Evolutionary conservation across 2,113 vertebrate genomes (phyloP).

Genomic region (Chionomys nivalis): DNA sequence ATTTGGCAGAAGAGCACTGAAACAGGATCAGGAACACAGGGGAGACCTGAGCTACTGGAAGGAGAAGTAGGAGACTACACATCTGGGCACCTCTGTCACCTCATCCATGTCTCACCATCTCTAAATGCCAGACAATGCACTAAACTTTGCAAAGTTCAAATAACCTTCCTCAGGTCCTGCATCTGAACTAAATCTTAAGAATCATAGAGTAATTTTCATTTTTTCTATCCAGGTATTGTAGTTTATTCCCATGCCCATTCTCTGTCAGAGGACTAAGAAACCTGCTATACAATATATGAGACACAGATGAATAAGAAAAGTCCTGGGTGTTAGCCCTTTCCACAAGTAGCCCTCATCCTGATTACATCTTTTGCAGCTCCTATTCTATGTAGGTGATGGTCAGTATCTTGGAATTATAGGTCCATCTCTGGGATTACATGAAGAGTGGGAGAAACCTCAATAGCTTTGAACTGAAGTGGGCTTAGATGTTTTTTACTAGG

Average conservation of each 20-base stretch:
- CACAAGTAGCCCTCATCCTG: background rate
- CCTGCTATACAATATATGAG: background rate
- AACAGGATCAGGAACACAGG: background rate
- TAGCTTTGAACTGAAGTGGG: background rate
- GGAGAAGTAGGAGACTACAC: background rate
- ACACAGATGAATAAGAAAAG: background rate
- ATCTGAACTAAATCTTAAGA: background rate
- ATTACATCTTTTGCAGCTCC: background rate
- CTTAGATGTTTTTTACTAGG: background rate
- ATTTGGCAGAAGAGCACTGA: background rate
- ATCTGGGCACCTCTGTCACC: background rate
- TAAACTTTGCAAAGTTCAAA: background rate
- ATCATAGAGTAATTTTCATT: background rate
- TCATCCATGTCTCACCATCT: background rate
- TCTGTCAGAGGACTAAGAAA: background rate
- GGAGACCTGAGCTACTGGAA: background rate
- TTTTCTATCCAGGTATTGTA: background rate
- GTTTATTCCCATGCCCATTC: background rate
- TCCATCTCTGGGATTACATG: background rate
- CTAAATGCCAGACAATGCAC: background rate
- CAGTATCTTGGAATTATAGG: background rate
- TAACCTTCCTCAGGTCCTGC: background rate
- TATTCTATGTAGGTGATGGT: too few relatives aligned
- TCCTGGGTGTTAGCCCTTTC: background rate
- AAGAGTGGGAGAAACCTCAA: background rate